Conservation (phyloP, 1,140 invertebrate species). For the Oryctes rhinoceros region DNA sequence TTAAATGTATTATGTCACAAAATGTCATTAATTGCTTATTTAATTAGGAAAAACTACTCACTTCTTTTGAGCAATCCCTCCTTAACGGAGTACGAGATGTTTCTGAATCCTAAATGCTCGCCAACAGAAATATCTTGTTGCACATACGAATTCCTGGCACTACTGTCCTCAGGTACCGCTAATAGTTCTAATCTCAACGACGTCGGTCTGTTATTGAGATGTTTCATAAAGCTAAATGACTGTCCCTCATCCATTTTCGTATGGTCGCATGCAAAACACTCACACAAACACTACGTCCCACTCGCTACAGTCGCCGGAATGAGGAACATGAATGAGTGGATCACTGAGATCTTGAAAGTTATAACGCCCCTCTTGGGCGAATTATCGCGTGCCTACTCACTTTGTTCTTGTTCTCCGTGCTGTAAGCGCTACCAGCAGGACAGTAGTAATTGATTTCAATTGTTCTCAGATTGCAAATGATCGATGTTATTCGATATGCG, state of each 20-base stretch:
- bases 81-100: constrained; percentile 48
- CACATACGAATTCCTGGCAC: constrained; percentile 21
- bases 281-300: background rate
- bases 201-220: constrained; percentile 46
- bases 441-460: constrained; percentile 11
- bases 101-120: constrained; percentile 49
- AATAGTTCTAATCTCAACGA: constrained; percentile 49
- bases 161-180: constrained; percentile 44
- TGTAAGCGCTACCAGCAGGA: background rate
- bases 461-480: constrained; percentile 1
- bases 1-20: background rate
- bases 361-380: constrained; percentile 10
- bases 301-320: background rate
- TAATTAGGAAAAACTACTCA: constrained; percentile 45
- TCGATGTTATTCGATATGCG: background rate
- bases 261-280: background rate
- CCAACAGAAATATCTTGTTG: constrained; percentile 36
- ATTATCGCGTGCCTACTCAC: constrained; percentile 35
- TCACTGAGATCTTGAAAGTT: constrained; percentile 11
- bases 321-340: constrained; percentile 13
- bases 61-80: constrained; percentile 49
- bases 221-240: constrained; percentile 20
- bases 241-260: constrained; percentile 19
- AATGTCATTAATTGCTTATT: background rate
- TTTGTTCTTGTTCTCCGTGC: constrained; percentile 10